Base-by-base conservation (phyloP, 1,140 invertebrate genomes). In the Centruroides vittatus region DNA sequence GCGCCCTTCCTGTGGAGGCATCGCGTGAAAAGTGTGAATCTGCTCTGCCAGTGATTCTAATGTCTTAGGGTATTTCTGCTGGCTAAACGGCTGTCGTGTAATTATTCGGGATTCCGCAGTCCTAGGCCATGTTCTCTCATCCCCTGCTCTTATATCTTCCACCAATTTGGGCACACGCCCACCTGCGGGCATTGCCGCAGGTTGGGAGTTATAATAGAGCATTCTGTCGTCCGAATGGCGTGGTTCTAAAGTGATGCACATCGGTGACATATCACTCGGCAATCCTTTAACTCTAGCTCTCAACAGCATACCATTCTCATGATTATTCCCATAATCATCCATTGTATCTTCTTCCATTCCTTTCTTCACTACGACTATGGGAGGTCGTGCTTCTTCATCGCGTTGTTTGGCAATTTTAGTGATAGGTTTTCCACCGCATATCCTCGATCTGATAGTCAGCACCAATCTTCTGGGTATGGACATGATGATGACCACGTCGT, bases 401-500 rank as follows among this genome's bases (percentile, higher is more conserved):
- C 47, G 50, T 35, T 55, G 57, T 13, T 59, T 35, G 8, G 58
- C 49, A 4, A 59, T 35, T 56, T 58, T 59, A 8, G 63, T 35
- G 36, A 60, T 57, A 35, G 60, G 59, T 49, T 59, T 61, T 47
- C 62, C 41, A 7, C 59, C 58, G 54, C 58, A 57, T 48, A 64
- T 59, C 9, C 59, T 57, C 78, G 82, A 87, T 65, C 93, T 81
- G 53, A 92, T 95, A 62, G 90, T 93, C 57, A 99, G 80, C 35
- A 98, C 84, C 67, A 99, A 79, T 67, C 95, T 82, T 69, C 93
- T 81, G 3, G 96, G 95, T 76, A 99, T 99, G 67, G 93, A 98
- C 91, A 99, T 98, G 69, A 98, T 90, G 69, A 98, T 95, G 59
- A 99, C 95, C 50, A 98, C 94, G 74, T 99, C 95, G 74, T 99